These are phyloP conservation scores for Agriopis aurantiaria DNA, from an alignment of 2,888 invertebrate species.

Conservation along the genomic window DNA sequence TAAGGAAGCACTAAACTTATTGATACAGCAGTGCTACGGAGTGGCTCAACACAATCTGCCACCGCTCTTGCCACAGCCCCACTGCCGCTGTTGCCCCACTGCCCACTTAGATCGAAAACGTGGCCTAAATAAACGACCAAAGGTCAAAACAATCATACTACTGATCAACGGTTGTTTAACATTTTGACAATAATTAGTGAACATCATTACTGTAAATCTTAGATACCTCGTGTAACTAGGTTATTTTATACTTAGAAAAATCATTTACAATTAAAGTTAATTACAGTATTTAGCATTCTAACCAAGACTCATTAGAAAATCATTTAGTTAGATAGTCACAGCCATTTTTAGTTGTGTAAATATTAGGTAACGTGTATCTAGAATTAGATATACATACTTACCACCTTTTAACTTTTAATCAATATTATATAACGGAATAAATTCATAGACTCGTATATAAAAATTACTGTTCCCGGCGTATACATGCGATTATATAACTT, in stretches of 20 bases:
- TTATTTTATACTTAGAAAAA: background rate
- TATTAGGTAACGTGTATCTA: background rate
- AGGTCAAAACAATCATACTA: slow-evolving; percentile 1
- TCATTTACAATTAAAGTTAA: background rate
- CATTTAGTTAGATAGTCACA: background rate
- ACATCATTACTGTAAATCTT: background rate
- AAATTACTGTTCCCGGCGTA: no score
- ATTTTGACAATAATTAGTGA: slow-evolving; percentile 1
- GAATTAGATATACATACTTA: background rate
- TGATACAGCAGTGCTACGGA: no score
- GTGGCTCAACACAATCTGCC: no score
- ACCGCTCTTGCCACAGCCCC: background rate
- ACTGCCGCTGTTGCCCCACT: background rate
- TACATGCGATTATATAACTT: no score
- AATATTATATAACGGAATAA: no score
- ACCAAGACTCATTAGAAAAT: background rate
- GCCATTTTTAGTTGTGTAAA: background rate
- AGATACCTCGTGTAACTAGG: background rate
- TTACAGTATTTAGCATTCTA: background rate
- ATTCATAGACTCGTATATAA: no score
- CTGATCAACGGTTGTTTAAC: slow-evolving; percentile 2
- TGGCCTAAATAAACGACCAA: background rate
- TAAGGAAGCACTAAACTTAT: no score
- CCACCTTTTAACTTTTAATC: background rate
- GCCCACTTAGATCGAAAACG: background rate